Conservation (phyloP, 2,888 invertebrate genomes). For the Drosophila lacicola region DNA sequence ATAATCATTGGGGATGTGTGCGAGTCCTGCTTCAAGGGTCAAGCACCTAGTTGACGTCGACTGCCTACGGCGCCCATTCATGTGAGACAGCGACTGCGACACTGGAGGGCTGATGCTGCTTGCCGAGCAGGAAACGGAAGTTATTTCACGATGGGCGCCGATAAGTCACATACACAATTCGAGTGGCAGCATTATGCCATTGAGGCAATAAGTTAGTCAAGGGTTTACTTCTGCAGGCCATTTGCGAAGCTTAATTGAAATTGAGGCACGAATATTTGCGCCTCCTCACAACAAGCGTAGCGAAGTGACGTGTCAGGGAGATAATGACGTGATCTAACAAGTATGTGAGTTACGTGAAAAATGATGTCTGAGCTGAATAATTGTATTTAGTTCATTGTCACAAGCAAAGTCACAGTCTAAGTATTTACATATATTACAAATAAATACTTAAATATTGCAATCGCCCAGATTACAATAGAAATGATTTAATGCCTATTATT, state of each 20-base stretch:
- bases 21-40: slow-evolving; percentile 70
- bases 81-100: slow-evolving; percentile 6
- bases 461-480: slow-evolving; percentile 43
- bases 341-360: slow-evolving; percentile 18
- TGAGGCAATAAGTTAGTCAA: slow-evolving; percentile 61
- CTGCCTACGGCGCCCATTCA: slow-evolving; percentile 41
- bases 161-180: slow-evolving; percentile 72
- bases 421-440: slow-evolving; percentile 21
- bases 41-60: slow-evolving; percentile 68
- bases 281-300: slow-evolving; percentile 12
- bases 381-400: slow-evolving; percentile 65
- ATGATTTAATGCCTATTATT: slow-evolving; percentile 48
- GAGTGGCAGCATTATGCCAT: slow-evolving; percentile 51
- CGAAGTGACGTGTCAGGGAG: slow-evolving; percentile 32
- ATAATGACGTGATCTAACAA: slow-evolving; percentile 39
- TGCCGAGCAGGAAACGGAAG: slow-evolving; percentile 71
- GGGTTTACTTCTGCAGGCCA: slow-evolving; percentile 11
- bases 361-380: slow-evolving; percentile 11
- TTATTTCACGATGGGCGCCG: slow-evolving; percentile 69
- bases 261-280: slow-evolving; percentile 25
- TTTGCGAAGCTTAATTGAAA: slow-evolving; percentile 59
- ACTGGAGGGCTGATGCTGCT: background rate
- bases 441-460: slow-evolving; percentile 19
- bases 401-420: slow-evolving; percentile 41
- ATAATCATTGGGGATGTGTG: slow-evolving; percentile 7